phyloP scores from a whole-genome alignment of 2,888 invertebrate genomes.

The Anagyrus pseudococci region DNA sequence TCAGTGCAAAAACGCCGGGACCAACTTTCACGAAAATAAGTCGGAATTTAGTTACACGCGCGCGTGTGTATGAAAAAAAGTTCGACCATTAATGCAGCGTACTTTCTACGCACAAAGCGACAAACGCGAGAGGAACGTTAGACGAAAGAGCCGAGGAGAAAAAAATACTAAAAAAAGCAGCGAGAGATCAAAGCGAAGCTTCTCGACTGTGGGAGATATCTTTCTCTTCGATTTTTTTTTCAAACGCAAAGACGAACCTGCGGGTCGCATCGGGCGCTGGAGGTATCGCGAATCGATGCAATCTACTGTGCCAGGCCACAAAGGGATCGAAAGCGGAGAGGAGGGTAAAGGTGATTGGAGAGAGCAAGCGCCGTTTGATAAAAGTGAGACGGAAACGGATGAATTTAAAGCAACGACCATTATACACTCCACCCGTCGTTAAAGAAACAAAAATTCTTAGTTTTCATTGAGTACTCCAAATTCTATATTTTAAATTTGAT shows the following conservation, averaged over 20 bases:
- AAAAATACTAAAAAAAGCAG: neutral
- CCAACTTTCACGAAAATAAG: constrained; percentile 17
- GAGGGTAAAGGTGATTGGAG: neutral
- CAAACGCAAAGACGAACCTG: constrained; percentile 4
- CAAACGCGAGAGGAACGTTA: constrained; percentile 2
- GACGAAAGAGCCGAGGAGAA: neutral
- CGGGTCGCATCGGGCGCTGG: neutral
- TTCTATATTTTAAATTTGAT: no score
- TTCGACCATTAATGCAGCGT: neutral
- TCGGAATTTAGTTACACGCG: no score
- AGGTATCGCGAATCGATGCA: constrained; percentile 23
- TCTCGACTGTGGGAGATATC: neutral
- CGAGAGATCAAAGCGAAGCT: constrained; percentile 18
- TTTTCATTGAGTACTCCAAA: no score
- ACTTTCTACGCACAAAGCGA: constrained; percentile 8
- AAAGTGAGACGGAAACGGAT: neutral
- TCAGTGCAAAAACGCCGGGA: neutral
- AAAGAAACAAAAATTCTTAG: no score
- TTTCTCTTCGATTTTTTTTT: neutral
- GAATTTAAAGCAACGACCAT: no score
- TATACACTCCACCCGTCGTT: no score
- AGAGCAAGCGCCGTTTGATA: neutral
- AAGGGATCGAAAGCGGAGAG: constrained; percentile 11
- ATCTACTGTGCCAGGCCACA: constrained; percentile 8
- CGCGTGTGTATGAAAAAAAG: neutral